phyloP scores from a whole-genome alignment of 2,888 invertebrate genomes.

The Adineta ricciae region DNA sequence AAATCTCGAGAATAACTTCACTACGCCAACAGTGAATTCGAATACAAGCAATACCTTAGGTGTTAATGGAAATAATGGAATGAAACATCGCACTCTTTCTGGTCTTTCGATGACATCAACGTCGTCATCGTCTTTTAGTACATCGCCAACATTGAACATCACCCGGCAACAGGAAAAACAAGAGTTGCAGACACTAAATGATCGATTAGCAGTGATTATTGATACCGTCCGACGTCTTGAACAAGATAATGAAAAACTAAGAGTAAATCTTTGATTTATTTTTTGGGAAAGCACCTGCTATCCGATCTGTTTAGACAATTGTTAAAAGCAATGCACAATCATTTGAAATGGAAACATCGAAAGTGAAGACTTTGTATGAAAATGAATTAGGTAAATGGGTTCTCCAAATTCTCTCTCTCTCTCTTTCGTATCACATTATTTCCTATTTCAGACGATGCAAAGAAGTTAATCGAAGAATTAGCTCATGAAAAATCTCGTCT shows the following conservation, averaged over 20 bases:
- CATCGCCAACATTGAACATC: not conserved
- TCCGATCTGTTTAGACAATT: not conserved
- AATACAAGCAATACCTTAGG: not conserved
- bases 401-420: too few relatives aligned
- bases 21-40: not conserved
- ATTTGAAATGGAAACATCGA: not conserved
- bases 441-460: not conserved
- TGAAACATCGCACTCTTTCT: not conserved
- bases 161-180: slow-evolving; percentile 68
- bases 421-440: too few relatives aligned
- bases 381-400: slow-evolving; percentile 61
- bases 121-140: not conserved
- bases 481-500: slow-evolving; percentile 54
- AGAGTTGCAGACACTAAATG: slow-evolving; percentile 82
- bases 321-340: not conserved
- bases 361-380: slow-evolving; percentile 81
- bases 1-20: not conserved
- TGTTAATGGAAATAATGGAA: not conserved
- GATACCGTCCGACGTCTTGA: slow-evolving; percentile 84
- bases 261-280: not conserved
- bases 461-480: not conserved
- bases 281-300: too few relatives aligned
- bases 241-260: slow-evolving; percentile 62
- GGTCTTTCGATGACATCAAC: not conserved
- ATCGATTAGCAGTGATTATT: slow-evolving; percentile 87